phyloP scores from a whole-genome alignment of 23 tunicate species.

The Ciona savignyi region DNA sequence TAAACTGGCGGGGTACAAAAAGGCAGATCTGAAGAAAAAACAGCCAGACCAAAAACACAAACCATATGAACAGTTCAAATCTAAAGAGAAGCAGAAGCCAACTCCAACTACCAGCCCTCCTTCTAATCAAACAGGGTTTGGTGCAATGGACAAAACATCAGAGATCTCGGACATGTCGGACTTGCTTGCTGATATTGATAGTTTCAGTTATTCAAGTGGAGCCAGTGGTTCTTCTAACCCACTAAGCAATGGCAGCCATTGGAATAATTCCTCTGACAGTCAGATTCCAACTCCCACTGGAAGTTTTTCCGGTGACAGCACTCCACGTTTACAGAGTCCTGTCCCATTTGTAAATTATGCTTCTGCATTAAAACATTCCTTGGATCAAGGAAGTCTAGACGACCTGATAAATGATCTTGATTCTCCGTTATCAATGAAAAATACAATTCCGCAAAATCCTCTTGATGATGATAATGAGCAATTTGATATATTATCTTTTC shows the following conservation, averaged over 20 bases:
- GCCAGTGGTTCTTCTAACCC: not conserved
- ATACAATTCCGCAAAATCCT: not conserved
- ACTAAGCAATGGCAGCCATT: not conserved
- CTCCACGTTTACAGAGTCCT: not conserved
- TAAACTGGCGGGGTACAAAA: constrained; percentile 29
- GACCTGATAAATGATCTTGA: not conserved
- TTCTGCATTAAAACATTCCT: too few species aligned
- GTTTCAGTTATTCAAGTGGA: not conserved
- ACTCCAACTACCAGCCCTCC: not conserved
- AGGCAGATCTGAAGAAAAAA: constrained; percentile 15
- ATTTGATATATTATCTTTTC: not conserved
- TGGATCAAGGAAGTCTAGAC: not conserved
- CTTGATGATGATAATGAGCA: not conserved
- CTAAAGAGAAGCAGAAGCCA: not conserved
- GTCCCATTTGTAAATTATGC: not conserved
- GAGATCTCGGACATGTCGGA: not conserved
- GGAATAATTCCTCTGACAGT: not conserved
- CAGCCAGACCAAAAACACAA: not conserved
- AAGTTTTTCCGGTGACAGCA: not conserved
- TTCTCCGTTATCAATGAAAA: not conserved
- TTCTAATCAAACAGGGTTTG: not conserved
- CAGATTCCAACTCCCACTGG: not conserved
- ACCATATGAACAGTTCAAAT: not conserved
- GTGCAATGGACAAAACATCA: not conserved
- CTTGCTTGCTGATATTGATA: not conserved